phyloP scores from a whole-genome alignment of 1,140 invertebrate genomes.

The Orchesella cincta region DNA sequence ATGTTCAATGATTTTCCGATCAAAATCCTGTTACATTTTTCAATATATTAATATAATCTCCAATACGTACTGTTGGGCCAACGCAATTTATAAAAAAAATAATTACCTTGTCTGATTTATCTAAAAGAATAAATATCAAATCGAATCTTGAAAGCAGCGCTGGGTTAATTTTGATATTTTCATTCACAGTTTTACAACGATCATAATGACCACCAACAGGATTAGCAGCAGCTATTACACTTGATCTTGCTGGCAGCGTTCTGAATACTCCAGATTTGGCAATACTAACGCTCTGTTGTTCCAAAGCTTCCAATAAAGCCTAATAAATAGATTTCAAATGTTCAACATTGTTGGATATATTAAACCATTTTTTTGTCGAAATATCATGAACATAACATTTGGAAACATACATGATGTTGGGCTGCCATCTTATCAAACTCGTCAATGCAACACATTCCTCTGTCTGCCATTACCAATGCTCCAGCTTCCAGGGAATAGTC shows the following conservation, averaged over 20 bases:
- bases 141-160: constrained; percentile 90
- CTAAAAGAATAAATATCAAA: constrained; percentile 86
- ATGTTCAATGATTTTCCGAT: constrained; percentile 77
- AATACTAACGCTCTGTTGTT: constrained; percentile 83
- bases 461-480: constrained; percentile 77
- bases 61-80: no score
- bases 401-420: constrained; percentile 62
- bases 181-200: constrained; percentile 78
- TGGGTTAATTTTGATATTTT: constrained; percentile 85
- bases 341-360: background rate
- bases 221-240: constrained; percentile 89
- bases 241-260: constrained; percentile 75
- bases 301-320: constrained; percentile 89
- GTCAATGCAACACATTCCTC: constrained; percentile 89
- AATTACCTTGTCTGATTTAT: constrained; percentile 74
- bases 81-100: background rate
- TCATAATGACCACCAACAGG: constrained; percentile 86
- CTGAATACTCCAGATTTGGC: constrained; percentile 83
- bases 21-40: constrained; percentile 67
- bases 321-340: constrained; percentile 49
- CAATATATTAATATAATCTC: no score
- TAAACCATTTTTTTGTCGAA: background rate
- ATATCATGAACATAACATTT: background rate
- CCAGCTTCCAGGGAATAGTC: constrained; percentile 85
- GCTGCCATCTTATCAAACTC: constrained; percentile 91